Percentiles rank a stretch among this genome's conserved stretches.
phyloP scores from a whole-genome alignment of 2,797 vertebrate species.

The Mormyrops attenuatus region DNA sequence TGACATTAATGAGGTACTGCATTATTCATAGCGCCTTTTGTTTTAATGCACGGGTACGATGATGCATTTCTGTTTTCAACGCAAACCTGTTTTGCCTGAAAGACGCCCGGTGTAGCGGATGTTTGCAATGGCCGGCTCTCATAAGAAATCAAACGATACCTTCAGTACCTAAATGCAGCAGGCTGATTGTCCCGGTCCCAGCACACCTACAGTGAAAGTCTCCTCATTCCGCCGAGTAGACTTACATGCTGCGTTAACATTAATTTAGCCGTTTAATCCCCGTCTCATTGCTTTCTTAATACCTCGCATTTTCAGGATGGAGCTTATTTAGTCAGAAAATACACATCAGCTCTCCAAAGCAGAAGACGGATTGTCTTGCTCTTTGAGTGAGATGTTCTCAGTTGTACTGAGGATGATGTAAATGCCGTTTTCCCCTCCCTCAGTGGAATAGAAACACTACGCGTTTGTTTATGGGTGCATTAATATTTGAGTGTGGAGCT shows the following conservation, averaged over 20 bases:
- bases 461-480: neutral
- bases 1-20: neutral
- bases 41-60: neutral
- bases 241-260: neutral
- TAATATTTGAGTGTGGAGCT: neutral
- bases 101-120: neutral
- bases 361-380: neutral
- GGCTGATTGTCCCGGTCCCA: neutral
- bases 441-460: neutral
- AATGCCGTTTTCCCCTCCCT: neutral
- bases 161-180: neutral
- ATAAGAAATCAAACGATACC: neutral
- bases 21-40: neutral
- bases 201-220: neutral
- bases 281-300: conserved; percentile 11
- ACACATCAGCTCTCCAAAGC: neutral
- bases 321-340: neutral
- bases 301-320: neutral
- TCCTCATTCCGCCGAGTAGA: neutral
- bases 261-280: conserved; percentile 7
- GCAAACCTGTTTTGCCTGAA: neutral
- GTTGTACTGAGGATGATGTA: neutral
- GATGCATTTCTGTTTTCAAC: neutral
- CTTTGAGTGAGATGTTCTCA: conserved; percentile 6
- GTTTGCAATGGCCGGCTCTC: neutral